These are phyloP conservation scores for Carlito syrichta DNA, from an alignment of 2,113 vertebrate species.

Conservation along the genomic window DNA sequence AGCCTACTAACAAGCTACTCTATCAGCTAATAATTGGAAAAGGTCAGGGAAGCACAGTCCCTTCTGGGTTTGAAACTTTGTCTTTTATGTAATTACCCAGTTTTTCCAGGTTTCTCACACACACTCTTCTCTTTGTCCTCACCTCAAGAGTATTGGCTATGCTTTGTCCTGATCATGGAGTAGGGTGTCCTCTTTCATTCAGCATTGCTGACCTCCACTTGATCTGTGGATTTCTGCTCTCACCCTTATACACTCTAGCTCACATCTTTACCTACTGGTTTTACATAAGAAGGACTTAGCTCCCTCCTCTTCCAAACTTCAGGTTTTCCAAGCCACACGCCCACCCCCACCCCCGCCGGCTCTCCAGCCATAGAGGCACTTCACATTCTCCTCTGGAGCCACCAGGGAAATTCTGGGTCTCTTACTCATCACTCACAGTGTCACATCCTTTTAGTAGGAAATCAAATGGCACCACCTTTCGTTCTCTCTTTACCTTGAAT, in stretches of 20 bases:
- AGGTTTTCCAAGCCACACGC: too few relatives aligned
- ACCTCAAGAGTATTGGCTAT: too few relatives aligned
- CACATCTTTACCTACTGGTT: background rate
- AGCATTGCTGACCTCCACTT: background rate
- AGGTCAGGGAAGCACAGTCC: background rate
- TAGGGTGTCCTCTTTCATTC: background rate
- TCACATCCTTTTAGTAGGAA: too few relatives aligned
- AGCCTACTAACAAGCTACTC: background rate
- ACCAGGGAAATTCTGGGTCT: background rate
- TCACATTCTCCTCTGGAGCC: background rate
- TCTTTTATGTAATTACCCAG: background rate
- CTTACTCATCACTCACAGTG: background rate
- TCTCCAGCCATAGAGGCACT: background rate
- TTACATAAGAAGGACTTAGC: background rate
- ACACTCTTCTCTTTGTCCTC: background rate
- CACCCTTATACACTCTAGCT: background rate
- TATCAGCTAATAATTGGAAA: background rate
- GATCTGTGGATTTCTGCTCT: background rate
- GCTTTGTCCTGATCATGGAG: background rate
- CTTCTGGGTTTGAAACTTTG: background rate
- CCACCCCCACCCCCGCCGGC: too few relatives aligned
- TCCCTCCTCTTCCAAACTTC: too few relatives aligned
- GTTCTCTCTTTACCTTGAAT: background rate
- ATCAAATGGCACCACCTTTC: background rate
- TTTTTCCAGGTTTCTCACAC: background rate